Evolutionary conservation across 2,888 invertebrate genomes (phyloP).

Genomic region (Hydrotaea diabolus): DNA sequence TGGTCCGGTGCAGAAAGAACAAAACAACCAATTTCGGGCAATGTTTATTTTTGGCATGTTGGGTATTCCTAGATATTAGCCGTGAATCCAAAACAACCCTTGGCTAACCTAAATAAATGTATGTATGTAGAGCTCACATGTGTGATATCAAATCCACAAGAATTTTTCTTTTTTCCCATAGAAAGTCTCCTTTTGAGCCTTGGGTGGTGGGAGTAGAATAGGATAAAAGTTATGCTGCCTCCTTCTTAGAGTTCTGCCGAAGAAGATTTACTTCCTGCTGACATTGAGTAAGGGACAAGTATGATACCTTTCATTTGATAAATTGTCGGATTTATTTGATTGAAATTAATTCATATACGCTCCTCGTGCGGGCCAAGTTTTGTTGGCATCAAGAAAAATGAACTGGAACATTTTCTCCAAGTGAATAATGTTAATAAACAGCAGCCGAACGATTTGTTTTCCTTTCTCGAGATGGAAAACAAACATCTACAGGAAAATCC

Average conservation of each 20-base stretch:
- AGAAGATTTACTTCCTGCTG: too few species aligned
- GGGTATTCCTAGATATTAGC: too few species aligned
- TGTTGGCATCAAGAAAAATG: constrained; percentile 25
- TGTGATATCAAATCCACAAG: not conserved
- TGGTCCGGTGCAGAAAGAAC: too few species aligned
- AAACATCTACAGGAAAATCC: constrained; percentile 1
- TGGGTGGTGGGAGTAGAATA: not conserved
- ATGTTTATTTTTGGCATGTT: too few species aligned
- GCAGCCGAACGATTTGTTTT: constrained; percentile 7
- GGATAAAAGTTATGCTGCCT: not conserved
- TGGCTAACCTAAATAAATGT: too few species aligned
- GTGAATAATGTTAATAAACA: constrained; percentile 32
- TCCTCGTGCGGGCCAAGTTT: not conserved
- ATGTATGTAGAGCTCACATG: not conserved
- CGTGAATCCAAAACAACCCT: not conserved
- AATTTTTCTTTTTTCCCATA: constrained; percentile 2
- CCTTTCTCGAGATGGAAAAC: not conserved
- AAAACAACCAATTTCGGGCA: too few species aligned
- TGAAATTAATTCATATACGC: constrained; percentile 62
- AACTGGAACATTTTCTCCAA: constrained; percentile 16
- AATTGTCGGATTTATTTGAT: constrained; percentile 62
- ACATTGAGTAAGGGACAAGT: not conserved
- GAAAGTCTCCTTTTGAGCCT: constrained; percentile 6
- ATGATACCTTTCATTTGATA: constrained; percentile 55
- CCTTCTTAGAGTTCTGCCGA: not conserved